Evolutionary conservation across 2,888 invertebrate genomes (phyloP), one percentile per base, ranked within the genome.

Genomic region (Tribolium freemani): DNA sequence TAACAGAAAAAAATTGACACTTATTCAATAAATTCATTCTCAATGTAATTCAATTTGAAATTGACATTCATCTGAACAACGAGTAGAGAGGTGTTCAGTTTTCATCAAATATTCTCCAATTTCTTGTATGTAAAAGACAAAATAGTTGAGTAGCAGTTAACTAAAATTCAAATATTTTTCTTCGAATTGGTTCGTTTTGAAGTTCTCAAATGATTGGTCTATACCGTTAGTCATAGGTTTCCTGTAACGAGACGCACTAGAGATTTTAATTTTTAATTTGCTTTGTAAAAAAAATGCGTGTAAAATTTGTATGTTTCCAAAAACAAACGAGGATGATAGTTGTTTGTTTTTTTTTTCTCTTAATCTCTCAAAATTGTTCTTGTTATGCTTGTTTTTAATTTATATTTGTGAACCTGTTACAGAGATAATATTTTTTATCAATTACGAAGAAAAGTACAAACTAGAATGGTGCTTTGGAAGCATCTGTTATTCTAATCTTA

Each of bases 331-430:
- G 31, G 13, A 57, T 20, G 50, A 38, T 26, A 26, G 54, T 58
- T 56, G 58, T 54, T 51, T 31, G 38, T 56, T n/a, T 51, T 31
- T 64, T 46, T 70, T 73, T 71, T 51, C 26, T 53, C 61, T 53
- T 54, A 45, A 45, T 30, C 8, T 82, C 78, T 83, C 82, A 79
- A 83, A 84, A 83, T 84, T 84, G 84, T 84, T 84, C 83, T 84
- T 84, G 84, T 85, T 85, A 82, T 72, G 75, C 78, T 83, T 84
- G 82, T 84, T 84, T 68, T 84, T 83, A 81, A 83, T 83, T 83
- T 84, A 82, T 82, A 79, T 81, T 82, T 54, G 73, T 73, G 76
- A 78, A 77, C 75, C 78, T 80, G 78, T 81, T 83, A 81, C 77
- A 80, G 76, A 76, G 77, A 77, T 81, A 77, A 82, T 81, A 82